These are phyloP conservation scores for Camponotus vicinus DNA, from an alignment of 1,140 invertebrate genomes.

Conservation along the genomic window DNA sequence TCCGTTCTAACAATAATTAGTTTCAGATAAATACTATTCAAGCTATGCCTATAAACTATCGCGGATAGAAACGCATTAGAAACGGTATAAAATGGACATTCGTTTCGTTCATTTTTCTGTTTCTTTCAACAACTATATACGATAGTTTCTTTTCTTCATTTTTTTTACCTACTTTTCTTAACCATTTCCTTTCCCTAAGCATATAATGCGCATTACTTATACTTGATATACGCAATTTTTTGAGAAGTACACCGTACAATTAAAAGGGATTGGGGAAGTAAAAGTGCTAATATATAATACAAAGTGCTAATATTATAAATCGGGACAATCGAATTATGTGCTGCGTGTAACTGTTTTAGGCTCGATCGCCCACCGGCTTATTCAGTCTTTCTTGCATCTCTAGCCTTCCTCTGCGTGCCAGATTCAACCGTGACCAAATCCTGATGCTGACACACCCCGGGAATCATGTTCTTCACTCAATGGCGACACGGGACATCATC, in stretches of 20 bases:
- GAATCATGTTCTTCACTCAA: slow-evolving; percentile 84
- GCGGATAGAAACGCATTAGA: slow-evolving; percentile 84
- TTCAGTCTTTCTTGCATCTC: slow-evolving; percentile 81
- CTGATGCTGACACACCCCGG: slow-evolving; percentile 27
- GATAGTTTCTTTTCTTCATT: slow-evolving; percentile 53
- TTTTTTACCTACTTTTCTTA: slow-evolving; percentile 46
- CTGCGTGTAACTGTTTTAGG: slow-evolving; percentile 73
- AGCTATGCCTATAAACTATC: slow-evolving; percentile 81
- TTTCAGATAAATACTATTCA: slow-evolving; percentile 83
- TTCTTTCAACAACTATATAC: slow-evolving; percentile 59
- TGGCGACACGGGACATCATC: slow-evolving; percentile 88
- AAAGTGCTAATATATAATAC: slow-evolving; percentile 66
- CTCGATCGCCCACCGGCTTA: slow-evolving; percentile 71
- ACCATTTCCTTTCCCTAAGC: slow-evolving; percentile 63
- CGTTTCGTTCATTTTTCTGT: slow-evolving; percentile 62
- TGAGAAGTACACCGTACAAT: slow-evolving; percentile 76
- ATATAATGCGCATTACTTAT: slow-evolving; percentile 69
- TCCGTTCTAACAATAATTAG: slow-evolving; percentile 68
- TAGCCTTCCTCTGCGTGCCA: slow-evolving; percentile 54
- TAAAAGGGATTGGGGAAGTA: slow-evolving; percentile 61
- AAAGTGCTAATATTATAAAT: slow-evolving; percentile 73
- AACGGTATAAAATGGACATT: slow-evolving; percentile 85
- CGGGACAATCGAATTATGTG: slow-evolving; percentile 71
- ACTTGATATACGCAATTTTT: slow-evolving; percentile 67
- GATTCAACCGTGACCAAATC: slow-evolving; percentile 60